Conservation (phyloP, 2,797 vertebrate species). For the Lacerta bilineata region DNA sequence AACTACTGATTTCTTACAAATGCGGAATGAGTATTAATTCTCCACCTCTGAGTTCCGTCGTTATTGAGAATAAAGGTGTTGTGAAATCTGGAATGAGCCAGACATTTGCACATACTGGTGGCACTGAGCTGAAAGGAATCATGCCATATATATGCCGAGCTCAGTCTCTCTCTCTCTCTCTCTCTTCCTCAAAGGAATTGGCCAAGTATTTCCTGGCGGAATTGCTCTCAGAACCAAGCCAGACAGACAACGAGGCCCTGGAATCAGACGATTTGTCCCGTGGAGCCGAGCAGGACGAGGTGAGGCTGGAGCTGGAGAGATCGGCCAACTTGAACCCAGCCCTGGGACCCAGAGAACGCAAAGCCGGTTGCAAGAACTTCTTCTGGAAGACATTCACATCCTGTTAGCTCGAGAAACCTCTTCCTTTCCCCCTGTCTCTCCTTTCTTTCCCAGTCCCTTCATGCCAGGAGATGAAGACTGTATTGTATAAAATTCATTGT, state of each 20-base stretch:
- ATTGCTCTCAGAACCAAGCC: constrained; percentile 91
- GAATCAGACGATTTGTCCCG: constrained; percentile 88
- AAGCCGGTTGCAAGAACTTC: constrained; percentile 99
- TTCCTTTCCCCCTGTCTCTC: constrained; percentile 45
- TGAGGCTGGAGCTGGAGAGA: constrained; percentile 89
- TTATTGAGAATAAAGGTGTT: too few relatives aligned
- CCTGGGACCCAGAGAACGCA: constrained; percentile 93
- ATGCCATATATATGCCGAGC: too few relatives aligned
- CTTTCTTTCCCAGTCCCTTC: constrained; percentile 60
- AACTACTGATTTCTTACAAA: too few relatives aligned
- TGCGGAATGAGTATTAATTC: too few relatives aligned
- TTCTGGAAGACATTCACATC: constrained; percentile 99
- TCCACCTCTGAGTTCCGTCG: too few relatives aligned
- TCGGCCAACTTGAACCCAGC: constrained; percentile 88
- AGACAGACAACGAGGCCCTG: constrained; percentile 93
- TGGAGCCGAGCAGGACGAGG: constrained; percentile 86
- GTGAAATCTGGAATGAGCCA: too few relatives aligned
- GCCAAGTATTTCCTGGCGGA: constrained; percentile 90
- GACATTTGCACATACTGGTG: too few relatives aligned
- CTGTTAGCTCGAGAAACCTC: constrained; percentile 84
- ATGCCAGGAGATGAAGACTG: constrained; percentile 80
- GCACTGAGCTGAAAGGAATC: too few relatives aligned
- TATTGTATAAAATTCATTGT: constrained; percentile 84
- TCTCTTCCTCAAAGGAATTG: constrained; percentile 82
- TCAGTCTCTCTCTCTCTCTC: not conserved